Percentiles rank a stretch among this genome's conserved stretches.
Evolutionary conservation across 2,113 vertebrate species (phyloP).

Genomic region (Paramormyrops kingsleyae): DNA sequence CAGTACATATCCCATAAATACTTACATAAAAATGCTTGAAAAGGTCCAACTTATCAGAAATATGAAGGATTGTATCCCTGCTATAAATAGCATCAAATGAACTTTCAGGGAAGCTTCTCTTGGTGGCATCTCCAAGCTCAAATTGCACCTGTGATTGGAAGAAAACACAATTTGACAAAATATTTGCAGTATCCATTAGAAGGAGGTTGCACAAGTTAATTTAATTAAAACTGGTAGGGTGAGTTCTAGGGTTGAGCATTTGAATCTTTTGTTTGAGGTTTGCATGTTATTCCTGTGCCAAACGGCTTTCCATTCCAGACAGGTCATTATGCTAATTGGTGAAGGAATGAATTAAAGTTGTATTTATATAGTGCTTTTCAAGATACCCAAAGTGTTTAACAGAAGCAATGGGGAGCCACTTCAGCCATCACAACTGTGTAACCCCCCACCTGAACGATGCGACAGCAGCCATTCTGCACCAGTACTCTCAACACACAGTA

Average conservation of each 20-base stretch:
- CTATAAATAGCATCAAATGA: conserved; percentile 75
- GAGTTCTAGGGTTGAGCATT: neutral
- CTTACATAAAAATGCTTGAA: conserved; percentile 68
- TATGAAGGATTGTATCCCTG: conserved; percentile 73
- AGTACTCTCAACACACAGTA: too few relatives aligned
- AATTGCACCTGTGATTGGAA: conserved; percentile 62
- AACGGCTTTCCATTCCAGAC: neutral
- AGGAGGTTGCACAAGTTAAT: neutral
- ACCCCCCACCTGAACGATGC: too few relatives aligned
- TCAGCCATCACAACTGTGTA: too few relatives aligned
- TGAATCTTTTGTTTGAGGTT: neutral
- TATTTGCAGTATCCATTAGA: neutral
- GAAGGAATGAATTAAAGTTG: neutral
- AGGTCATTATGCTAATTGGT: neutral
- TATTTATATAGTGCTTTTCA: too few relatives aligned
- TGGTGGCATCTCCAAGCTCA: conserved; percentile 72
- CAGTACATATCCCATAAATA: neutral
- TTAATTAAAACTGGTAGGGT: neutral
- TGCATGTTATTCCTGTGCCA: neutral
- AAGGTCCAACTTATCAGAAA: conserved; percentile 63
- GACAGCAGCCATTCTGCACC: too few relatives aligned
- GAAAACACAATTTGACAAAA: neutral
- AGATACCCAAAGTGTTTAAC: neutral
- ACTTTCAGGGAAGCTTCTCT: conserved; percentile 59
- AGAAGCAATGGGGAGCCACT: neutral